These are phyloP conservation scores for Himalopsyche kuldschensis DNA, from an alignment of 2,888 invertebrate genomes.

Conservation along the genomic window DNA sequence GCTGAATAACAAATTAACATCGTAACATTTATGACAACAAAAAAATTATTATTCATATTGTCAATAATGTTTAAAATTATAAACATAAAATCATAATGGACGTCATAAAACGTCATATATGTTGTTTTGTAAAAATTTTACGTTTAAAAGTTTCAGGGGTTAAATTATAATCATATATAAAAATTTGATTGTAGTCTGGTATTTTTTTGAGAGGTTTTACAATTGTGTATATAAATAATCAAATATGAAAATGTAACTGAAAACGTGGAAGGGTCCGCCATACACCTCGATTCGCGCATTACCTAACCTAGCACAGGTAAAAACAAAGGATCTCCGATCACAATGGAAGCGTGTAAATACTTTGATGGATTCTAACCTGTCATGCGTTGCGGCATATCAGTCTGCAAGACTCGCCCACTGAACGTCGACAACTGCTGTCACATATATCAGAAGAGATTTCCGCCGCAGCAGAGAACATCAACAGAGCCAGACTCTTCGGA, in stretches of 20 bases:
- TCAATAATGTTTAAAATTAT: too few species aligned
- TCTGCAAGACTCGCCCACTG: not conserved
- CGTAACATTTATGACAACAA: too few species aligned
- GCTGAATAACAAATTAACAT: too few species aligned
- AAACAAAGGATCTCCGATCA: not conserved
- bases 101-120: too few species aligned
- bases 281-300: not conserved
- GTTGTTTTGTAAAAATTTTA: too few species aligned
- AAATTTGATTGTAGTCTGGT: too few species aligned
- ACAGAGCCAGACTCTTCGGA: conserved; percentile 4
- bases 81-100: too few species aligned
- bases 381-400: not conserved
- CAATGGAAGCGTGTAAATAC: not conserved
- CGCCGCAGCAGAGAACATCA: not conserved
- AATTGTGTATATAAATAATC: not conserved
- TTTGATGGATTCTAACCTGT: not conserved
- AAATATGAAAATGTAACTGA: not conserved
- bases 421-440: not conserved
- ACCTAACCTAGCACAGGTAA: not conserved
- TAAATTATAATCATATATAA: too few species aligned
- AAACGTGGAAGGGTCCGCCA: not conserved
- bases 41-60: too few species aligned
- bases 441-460: not conserved
- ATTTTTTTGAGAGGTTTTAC: too few species aligned
- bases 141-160: too few species aligned